These are phyloP conservation scores for Meloidogyne floridensis DNA, from an alignment of 1,140 invertebrate species.

Conservation along the genomic window DNA sequence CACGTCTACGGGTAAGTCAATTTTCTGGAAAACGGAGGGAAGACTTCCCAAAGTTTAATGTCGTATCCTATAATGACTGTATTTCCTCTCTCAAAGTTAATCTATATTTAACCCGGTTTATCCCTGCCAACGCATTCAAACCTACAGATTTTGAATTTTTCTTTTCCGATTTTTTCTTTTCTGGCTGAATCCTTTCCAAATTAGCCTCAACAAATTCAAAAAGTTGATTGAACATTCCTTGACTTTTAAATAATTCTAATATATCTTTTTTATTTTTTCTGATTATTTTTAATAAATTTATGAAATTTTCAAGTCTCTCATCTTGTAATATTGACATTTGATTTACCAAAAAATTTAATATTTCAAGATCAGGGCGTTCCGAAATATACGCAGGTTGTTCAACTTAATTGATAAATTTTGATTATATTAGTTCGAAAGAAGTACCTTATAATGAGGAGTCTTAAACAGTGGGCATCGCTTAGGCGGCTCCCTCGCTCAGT, in stretches of 20 bases:
- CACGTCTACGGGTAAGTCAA: no score
- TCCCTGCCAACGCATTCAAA: no score
- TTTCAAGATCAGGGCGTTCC: not conserved
- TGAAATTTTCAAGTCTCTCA: not conserved
- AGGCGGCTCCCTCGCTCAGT: no score
- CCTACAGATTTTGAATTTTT: not conserved
- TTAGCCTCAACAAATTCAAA: not conserved
- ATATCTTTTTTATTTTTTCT: not conserved
- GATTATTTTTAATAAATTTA: not conserved
- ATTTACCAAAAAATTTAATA: not conserved
- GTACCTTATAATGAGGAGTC: no score
- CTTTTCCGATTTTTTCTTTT: not conserved
- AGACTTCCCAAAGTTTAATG: no score
- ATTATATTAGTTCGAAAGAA: no score
- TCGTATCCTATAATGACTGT: no score
- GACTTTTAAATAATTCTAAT: not conserved
- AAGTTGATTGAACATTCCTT: not conserved
- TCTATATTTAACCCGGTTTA: no score
- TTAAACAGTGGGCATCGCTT: no score
- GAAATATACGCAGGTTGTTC: not conserved
- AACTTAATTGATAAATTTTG: not conserved
- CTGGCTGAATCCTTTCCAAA: not conserved
- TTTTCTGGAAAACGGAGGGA: no score
- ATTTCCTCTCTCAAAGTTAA: no score
- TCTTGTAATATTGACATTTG: not conserved